Conservation (phyloP, 2,888 invertebrate genomes). For the Cephonodes hylas region DNA sequence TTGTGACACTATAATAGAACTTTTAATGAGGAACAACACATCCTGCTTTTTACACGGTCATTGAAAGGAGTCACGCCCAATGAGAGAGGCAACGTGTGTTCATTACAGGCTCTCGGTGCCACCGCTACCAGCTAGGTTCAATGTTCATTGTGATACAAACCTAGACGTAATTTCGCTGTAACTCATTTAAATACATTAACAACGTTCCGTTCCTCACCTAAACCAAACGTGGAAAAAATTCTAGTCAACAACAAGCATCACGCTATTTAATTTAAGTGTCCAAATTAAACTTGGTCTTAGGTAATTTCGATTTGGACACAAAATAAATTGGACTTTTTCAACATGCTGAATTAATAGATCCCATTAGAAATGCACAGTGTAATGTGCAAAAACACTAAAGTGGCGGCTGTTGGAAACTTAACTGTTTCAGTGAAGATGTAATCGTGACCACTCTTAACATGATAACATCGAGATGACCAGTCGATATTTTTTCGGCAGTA, state of each 20-base stretch:
- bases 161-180: constrained; percentile 20
- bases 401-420: background rate
- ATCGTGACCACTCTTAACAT: background rate
- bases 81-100: background rate
- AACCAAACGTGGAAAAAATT: background rate
- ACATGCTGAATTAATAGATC: background rate
- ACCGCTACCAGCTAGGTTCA: background rate
- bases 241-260: background rate
- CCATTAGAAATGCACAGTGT: background rate
- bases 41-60: background rate
- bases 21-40: background rate
- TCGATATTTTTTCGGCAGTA: background rate
- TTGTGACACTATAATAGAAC: background rate
- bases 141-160: background rate
- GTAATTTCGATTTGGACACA: constrained; percentile 5
- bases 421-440: background rate
- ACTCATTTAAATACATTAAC: constrained; percentile 21
- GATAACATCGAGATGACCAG: background rate
- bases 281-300: constrained; percentile 1
- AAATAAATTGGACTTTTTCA: constrained; percentile 6
- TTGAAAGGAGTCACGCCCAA: background rate
- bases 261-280: constrained; percentile 1
- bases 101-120: background rate
- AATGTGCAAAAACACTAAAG: background rate
- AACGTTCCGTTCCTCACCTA: background rate